A percentile compares a stretch with the other conserved stretches of the same genome.
phyloP scores from a whole-genome alignment of 2,113 vertebrate genomes.

The Heptranchias perlo region DNA sequence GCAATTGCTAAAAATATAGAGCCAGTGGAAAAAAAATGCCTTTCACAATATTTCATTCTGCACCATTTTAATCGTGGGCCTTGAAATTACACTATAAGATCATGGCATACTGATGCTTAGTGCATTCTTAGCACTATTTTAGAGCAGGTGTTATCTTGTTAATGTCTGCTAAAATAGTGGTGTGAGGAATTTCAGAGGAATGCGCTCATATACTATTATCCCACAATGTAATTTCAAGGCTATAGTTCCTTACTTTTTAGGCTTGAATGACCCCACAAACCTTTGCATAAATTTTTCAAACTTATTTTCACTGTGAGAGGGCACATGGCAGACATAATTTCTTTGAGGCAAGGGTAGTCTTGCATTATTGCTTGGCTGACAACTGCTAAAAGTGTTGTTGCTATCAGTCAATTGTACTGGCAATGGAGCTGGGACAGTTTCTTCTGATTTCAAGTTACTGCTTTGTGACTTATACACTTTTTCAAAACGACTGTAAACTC shows the following conservation, averaged over 20 bases:
- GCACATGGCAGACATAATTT: slow-evolving; percentile 49
- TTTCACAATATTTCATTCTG: not conserved
- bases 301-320: slow-evolving; percentile 76
- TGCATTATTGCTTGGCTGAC: slow-evolving; percentile 51
- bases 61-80: not conserved
- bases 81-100: not conserved
- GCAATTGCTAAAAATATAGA: not conserved
- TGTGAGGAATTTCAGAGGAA: slow-evolving; percentile 43
- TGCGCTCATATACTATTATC: slow-evolving; percentile 39
- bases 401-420: slow-evolving; percentile 52
- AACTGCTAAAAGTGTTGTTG: slow-evolving; percentile 51
- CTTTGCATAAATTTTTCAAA: slow-evolving; percentile 80
- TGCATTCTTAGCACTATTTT: slow-evolving; percentile 11
- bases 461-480: slow-evolving; percentile 70
- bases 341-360: slow-evolving; percentile 48
- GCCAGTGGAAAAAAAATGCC: not conserved
- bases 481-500: slow-evolving; percentile 79
- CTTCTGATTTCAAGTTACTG: slow-evolving; percentile 40
- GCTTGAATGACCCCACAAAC: slow-evolving; percentile 71
- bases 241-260: slow-evolving; percentile 70
- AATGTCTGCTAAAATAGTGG: slow-evolving; percentile 42
- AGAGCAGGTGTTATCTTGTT: slow-evolving; percentile 34
- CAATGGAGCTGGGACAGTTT: not conserved
- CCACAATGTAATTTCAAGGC: not conserved
- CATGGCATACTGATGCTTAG: not conserved